phyloP scores from a whole-genome alignment of 2,888 invertebrate species.

The Rhagophthalmus giganteus region DNA sequence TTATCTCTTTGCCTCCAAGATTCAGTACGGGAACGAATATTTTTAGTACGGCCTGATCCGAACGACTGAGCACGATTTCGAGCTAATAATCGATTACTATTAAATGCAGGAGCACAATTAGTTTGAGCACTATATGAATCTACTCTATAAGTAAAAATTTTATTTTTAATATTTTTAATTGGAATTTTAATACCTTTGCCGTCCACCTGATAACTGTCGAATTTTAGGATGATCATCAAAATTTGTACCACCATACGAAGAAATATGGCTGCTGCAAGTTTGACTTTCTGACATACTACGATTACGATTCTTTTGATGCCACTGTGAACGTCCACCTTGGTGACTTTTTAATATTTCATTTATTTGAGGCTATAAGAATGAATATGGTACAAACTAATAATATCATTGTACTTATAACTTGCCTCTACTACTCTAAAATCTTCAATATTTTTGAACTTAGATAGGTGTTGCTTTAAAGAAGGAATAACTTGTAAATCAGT shows the following conservation, averaged over 20 bases:
- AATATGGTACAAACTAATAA: too few species aligned
- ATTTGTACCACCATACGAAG: constrained; percentile 9
- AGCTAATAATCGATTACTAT: constrained; percentile 43
- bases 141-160: constrained; percentile 11
- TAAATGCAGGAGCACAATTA: constrained; percentile 51
- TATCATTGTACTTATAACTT: too few species aligned
- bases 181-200: constrained; percentile 30
- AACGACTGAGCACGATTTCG: constrained; percentile 52
- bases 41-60: constrained; percentile 49
- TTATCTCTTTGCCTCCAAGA: constrained; percentile 50
- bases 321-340: constrained; percentile 55
- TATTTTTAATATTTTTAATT: neutral
- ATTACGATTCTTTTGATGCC: constrained; percentile 61
- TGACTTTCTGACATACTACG: constrained; percentile 70
- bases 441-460: constrained; percentile 83
- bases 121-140: constrained; percentile 46
- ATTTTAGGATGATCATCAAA: too few species aligned
- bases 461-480: constrained; percentile 70
- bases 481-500: constrained; percentile 74
- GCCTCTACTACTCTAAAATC: constrained; percentile 85
- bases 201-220: constrained; percentile 32
- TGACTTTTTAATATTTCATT: constrained; percentile 61
- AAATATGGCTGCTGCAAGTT: constrained; percentile 21
- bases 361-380: constrained; percentile 61
- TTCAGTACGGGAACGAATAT: constrained; percentile 44